A percentile compares a stretch with the other conserved stretches of the same genome.
These are phyloP conservation scores for Apocheima hispidaria DNA, from an alignment of 2,888 invertebrate species.

Conservation along the genomic window DNA sequence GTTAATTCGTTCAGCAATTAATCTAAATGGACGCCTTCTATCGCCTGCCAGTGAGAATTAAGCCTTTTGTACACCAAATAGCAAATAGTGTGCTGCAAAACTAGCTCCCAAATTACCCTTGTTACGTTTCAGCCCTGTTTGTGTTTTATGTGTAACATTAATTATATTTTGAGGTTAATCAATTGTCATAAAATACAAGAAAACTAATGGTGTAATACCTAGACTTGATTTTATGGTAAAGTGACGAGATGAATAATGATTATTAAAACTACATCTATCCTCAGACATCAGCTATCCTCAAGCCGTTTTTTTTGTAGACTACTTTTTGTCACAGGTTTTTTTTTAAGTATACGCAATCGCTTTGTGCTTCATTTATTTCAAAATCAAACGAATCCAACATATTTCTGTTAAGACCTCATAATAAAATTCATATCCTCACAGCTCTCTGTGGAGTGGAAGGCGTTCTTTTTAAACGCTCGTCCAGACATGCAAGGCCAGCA, in stretches of 20 bases:
- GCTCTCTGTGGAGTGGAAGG: conserved; percentile 11
- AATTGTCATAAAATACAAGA: no score
- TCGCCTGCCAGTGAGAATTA: conserved; percentile 35
- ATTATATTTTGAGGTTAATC: neutral
- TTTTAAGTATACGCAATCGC: neutral
- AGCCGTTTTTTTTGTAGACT: no score
- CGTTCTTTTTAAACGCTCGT: conserved; percentile 36
- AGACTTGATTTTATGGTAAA: no score
- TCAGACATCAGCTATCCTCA: no score
- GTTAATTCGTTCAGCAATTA: conserved; percentile 56
- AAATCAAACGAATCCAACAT: conserved; percentile 16
- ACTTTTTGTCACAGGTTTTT: no score
- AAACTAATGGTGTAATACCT: no score
- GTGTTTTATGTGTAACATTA: neutral
- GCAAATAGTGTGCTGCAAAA: neutral
- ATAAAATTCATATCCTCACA: conserved; percentile 1
- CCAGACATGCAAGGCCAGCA: conserved; percentile 52
- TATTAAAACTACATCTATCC: no score
- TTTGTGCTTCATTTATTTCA: conserved; percentile 1
- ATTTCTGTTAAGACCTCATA: conserved; percentile 14
- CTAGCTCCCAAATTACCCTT: neutral
- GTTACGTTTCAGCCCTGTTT: neutral
- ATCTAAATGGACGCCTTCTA: conserved; percentile 51
- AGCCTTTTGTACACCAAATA: conserved; percentile 15
- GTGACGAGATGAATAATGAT: no score